Conservation (phyloP, 2,113 vertebrate species). For the Ranitomeya imitator region DNA sequence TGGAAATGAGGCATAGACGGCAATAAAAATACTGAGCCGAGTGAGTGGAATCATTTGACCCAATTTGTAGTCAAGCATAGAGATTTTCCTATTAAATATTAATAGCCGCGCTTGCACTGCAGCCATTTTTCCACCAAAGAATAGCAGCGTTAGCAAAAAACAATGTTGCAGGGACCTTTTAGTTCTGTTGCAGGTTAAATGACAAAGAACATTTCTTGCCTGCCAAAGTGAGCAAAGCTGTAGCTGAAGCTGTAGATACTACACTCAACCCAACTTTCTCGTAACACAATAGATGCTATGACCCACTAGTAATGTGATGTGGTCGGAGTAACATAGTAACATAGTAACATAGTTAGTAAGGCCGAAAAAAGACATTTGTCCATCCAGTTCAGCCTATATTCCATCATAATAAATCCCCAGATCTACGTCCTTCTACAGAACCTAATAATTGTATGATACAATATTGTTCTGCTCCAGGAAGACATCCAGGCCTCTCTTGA, state of each 20-base stretch:
- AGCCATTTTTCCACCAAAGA: conserved; percentile 30
- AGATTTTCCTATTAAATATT: conserved; percentile 48
- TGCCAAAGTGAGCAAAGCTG: not conserved
- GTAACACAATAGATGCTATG: not conserved
- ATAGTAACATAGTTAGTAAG: too few relatives aligned
- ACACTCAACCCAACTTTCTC: not conserved
- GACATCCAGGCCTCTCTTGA: too few relatives aligned
- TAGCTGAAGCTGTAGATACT: not conserved
- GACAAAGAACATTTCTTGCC: not conserved
- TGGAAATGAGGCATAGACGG: conserved; percentile 34
- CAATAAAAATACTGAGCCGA: conserved; percentile 19
- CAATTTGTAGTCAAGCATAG: conserved; percentile 42
- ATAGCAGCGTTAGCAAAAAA: conserved; percentile 34
- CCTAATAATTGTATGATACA: too few relatives aligned
- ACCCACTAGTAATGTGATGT: not conserved
- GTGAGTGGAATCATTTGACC: conserved; percentile 40
- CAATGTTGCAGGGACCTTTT: conserved; percentile 23
- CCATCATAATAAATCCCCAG: too few relatives aligned
- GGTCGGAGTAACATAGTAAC: too few relatives aligned
- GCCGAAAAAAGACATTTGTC: too few relatives aligned
- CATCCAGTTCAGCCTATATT: too few relatives aligned
- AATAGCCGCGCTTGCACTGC: conserved; percentile 25
- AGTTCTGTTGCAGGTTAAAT: conserved; percentile 24
- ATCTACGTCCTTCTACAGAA: too few relatives aligned
- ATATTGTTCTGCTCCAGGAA: too few relatives aligned